Evolutionary conservation across 2,797 vertebrate species (phyloP).

Genomic region (Cynodonichthys magdalenae): DNA sequence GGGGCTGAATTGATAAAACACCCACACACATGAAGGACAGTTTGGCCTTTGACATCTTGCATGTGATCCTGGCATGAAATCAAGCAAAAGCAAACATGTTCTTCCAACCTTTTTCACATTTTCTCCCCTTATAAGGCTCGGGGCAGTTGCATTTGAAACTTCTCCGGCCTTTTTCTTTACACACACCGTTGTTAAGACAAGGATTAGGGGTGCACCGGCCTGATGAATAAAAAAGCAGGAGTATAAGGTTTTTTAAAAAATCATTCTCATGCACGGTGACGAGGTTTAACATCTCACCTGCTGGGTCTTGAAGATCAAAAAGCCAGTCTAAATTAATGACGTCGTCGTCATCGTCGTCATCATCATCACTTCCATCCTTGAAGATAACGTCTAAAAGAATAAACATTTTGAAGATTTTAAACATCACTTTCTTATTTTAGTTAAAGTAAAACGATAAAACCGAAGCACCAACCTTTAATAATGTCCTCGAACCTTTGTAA

Average conservation of each 20-base stretch:
- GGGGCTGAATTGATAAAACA: constrained; percentile 49
- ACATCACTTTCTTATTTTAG: neutral
- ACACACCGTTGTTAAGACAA: constrained; percentile 75
- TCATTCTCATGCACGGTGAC: neutral
- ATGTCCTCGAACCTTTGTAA: constrained; percentile 16
- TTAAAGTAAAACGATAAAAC: neutral
- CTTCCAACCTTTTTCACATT: constrained; percentile 76
- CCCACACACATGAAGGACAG: neutral
- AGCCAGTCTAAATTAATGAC: constrained; percentile 64
- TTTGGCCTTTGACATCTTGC: neutral
- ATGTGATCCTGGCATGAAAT: neutral
- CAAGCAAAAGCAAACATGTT: neutral
- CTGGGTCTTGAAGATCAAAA: constrained; percentile 59
- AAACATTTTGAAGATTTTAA: constrained; percentile 5
- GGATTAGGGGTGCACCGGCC: constrained; percentile 77
- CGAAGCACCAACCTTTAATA: constrained; percentile 37
- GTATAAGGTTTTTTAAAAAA: neutral
- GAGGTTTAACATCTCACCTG: constrained; percentile 54
- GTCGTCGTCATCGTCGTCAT: constrained; percentile 49
- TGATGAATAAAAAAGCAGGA: constrained; percentile 36
- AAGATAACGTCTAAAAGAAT: constrained; percentile 58
- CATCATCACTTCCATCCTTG: constrained; percentile 55
- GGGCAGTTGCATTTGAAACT: constrained; percentile 76
- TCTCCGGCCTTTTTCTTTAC: constrained; percentile 54
- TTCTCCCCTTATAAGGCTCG: constrained; percentile 66